Evolutionary conservation across 2,888 invertebrate genomes (phyloP).

Genomic region (Cataglyphis cursor): DNA sequence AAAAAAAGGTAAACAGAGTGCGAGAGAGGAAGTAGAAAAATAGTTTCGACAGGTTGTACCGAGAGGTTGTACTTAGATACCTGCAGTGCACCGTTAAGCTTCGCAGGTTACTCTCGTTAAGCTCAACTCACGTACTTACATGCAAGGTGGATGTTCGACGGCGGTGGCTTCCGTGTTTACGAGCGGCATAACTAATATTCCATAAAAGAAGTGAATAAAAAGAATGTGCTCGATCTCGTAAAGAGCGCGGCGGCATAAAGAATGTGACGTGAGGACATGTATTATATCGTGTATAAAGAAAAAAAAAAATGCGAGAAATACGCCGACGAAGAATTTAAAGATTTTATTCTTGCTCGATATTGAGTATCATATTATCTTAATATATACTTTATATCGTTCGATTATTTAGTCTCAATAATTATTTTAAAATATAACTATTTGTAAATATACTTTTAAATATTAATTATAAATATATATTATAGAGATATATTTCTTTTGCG

Average conservation of each 20-base stretch:
- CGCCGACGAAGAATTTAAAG: neutral
- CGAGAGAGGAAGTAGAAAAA: slow-evolving; percentile 25
- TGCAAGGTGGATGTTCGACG: neutral
- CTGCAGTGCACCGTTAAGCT: slow-evolving; percentile 63
- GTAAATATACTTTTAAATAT: neutral
- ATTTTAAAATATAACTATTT: neutral
- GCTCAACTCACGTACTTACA: slow-evolving; percentile 22
- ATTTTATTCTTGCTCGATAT: neutral
- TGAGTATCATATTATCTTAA: neutral
- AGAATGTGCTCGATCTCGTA: slow-evolving; percentile 22
- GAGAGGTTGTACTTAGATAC: slow-evolving; percentile 63
- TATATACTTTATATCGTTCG: neutral
- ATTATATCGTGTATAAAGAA: slow-evolving; percentile 14
- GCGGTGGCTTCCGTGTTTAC: slow-evolving; percentile 32
- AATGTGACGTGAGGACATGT: neutral
- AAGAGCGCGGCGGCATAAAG: neutral
- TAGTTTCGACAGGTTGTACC: slow-evolving; percentile 52
- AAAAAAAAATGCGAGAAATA: neutral
- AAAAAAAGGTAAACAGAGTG: slow-evolving; percentile 1
- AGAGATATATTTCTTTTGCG: too few species aligned
- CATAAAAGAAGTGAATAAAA: slow-evolving; percentile 39
- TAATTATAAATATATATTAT: too few species aligned
- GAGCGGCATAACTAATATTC: slow-evolving; percentile 43
- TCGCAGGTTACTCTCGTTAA: slow-evolving; percentile 39
- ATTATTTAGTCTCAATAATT: neutral